A percentile compares a stretch with the other conserved stretches of the same genome.
Evolutionary conservation across 2,888 invertebrate species (phyloP).

Genomic region (Drosophila peninsularis): DNA sequence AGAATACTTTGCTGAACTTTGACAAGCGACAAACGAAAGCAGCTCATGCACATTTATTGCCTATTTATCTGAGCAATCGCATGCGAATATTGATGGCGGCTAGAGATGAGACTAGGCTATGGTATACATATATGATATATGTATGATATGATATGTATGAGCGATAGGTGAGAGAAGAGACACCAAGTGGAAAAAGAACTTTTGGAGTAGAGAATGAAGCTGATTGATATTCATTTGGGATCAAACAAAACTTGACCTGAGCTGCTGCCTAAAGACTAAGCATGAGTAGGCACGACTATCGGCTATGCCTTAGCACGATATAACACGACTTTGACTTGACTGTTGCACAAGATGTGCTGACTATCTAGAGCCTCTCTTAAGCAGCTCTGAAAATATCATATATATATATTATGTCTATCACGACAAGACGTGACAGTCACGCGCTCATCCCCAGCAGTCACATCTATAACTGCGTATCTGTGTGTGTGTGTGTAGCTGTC

Average conservation of each 20-base stretch:
- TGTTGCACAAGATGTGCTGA: too few species aligned
- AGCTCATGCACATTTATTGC: constrained; percentile 70
- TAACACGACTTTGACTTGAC: background rate
- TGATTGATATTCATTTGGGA: background rate
- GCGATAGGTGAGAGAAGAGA: background rate
- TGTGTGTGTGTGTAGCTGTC: constrained; percentile 10
- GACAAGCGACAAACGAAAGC: constrained; percentile 40
- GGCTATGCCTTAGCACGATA: background rate
- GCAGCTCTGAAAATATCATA: too few species aligned
- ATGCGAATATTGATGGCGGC: constrained; percentile 28
- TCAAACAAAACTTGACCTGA: background rate
- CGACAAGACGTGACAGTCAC: background rate
- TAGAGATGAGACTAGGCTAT: constrained; percentile 7
- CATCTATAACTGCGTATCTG: background rate
- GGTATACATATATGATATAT: too few species aligned
- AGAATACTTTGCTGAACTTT: constrained; percentile 46
- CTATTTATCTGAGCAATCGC: constrained; percentile 69
- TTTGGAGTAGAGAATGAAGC: too few species aligned
- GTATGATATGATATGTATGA: too few species aligned
- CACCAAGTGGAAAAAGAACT: too few species aligned
- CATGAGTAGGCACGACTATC: background rate
- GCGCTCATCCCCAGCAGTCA: constrained; percentile 2
- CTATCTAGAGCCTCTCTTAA: too few species aligned
- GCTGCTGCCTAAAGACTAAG: background rate
- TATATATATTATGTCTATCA: too few species aligned